Evolutionary conservation across 1,140 invertebrate species (phyloP).

Genomic region (Artemia franciscana): DNA sequence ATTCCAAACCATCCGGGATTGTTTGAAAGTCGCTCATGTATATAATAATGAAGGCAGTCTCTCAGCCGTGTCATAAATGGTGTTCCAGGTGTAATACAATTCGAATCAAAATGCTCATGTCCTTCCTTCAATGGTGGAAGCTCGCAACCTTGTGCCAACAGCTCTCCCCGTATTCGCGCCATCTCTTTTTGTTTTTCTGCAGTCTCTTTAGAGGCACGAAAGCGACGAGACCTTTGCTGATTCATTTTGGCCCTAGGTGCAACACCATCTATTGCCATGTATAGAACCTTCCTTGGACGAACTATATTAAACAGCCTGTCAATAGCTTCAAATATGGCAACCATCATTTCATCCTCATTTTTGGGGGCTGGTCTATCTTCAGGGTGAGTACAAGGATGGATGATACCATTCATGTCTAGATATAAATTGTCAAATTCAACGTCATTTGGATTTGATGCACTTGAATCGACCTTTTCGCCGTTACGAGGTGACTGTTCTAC

Average conservation of each 20-base stretch:
- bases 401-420: constrained; percentile 99
- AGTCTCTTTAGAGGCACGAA: constrained; percentile 86
- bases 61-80: constrained; percentile 93
- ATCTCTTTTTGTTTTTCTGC: constrained; percentile 73
- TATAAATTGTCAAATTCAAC: constrained; percentile 97
- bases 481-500: neutral
- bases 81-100: constrained; percentile 95
- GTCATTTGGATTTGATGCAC: constrained; percentile 72
- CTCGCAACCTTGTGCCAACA: constrained; percentile 44
- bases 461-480: neutral
- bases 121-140: constrained; percentile 76
- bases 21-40: constrained; percentile 79
- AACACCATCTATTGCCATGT: constrained; percentile 99
- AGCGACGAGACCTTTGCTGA: constrained; percentile 87
- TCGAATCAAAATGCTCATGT: constrained; percentile 86
- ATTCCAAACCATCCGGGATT: constrained; percentile 87
- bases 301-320: constrained; percentile 88
- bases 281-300: constrained; percentile 74
- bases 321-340: constrained; percentile 96
- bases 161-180: constrained; percentile 43
- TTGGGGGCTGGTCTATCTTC: constrained; percentile 92
- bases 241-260: constrained; percentile 98
- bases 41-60: constrained; percentile 81
- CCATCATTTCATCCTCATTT: constrained; percentile 99
- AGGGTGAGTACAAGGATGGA: constrained; percentile 99